Evolutionary conservation across 1,140 invertebrate species (phyloP), one percentile per base, ranked within the genome.

Genomic region (Cataglyphis hispanica): DNA sequence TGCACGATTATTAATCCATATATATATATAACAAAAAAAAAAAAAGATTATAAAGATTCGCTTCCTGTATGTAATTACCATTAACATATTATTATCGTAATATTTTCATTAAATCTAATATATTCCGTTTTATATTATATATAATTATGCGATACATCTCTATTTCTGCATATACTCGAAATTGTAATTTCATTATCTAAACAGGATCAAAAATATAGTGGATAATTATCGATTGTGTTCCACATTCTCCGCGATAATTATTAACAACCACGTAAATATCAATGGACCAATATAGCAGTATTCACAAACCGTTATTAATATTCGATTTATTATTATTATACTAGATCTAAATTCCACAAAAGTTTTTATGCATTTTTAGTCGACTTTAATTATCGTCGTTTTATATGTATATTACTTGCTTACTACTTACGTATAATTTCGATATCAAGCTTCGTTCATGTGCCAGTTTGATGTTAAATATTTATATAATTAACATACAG

Each of bases 291-390:
- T 64, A 63, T 10, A 77, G 19, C 16, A 19, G 16, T n/a, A 11
- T 22, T 31, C 5, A 27, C 5, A 58, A 63, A 77, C n/a, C 60
- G n/a, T 77, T 77, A 64, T 77, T 77, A 46, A 77, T 66, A 40
- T 13, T 77, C 34, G 13, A 34, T 77, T 66, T 77, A n/a, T n/a
- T n/a, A n/a, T n/a, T n/a, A n/a, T n/a, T n/a, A 66, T 27, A 77
- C 8, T 16, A 40, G 19, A 2, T 31, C 50, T 16, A 31, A 31
- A 77, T 77, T 50, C 34, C 34, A 53, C 61, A 11, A 34, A 11
- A 34, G 16, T 13, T 16, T 40, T 60, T 43, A 27, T 75, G 22
- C 31, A 75, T 75, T 75, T 58, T 75, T 72, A 3, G 22, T 3
- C 46, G 13, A 1, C 19, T 50, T 50, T 19, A 16, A 50, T 50